Conservation (phyloP, 2,797 vertebrate genomes). For the Smutsia temminckii region DNA sequence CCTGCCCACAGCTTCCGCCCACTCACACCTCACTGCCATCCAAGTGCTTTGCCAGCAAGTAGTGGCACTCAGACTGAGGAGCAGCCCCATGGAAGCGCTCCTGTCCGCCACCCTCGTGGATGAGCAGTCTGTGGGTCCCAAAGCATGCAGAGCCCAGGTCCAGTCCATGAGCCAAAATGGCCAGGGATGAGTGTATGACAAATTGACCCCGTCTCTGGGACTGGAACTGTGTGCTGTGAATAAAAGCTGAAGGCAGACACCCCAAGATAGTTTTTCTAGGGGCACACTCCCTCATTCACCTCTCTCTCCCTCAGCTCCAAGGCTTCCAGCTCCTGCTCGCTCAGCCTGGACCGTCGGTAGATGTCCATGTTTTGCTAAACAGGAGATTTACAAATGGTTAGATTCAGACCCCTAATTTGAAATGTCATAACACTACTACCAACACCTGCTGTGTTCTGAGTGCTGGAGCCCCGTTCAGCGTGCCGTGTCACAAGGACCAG, state of each 20-base stretch:
- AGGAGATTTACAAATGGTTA: constrained; percentile 50
- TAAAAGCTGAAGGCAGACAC: background rate
- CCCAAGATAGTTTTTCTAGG: background rate
- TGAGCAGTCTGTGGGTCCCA: background rate
- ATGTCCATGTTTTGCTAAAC: constrained; percentile 98
- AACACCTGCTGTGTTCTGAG: background rate
- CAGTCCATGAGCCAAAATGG: background rate
- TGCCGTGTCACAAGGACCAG: background rate
- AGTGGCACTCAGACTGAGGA: background rate
- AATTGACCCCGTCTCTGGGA: background rate
- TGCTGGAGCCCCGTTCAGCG: background rate
- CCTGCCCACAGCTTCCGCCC: background rate
- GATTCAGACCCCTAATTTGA: background rate
- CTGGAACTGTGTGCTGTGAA: constrained; percentile 15
- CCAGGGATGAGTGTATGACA: background rate
- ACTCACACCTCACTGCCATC: background rate
- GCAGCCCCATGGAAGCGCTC: background rate
- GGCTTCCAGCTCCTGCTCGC: constrained; percentile 95
- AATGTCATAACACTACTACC: background rate
- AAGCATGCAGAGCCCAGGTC: background rate
- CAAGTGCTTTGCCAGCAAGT: background rate
- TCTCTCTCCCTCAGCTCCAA: constrained; percentile 96
- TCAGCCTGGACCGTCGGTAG: constrained; percentile 92
- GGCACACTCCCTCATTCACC: constrained; percentile 83
- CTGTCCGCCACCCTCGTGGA: background rate